Percentiles rank a stretch among this genome's conserved stretches.
Conservation (phyloP, 2,888 invertebrate genomes). For the Hydriomena furcata region DNA sequence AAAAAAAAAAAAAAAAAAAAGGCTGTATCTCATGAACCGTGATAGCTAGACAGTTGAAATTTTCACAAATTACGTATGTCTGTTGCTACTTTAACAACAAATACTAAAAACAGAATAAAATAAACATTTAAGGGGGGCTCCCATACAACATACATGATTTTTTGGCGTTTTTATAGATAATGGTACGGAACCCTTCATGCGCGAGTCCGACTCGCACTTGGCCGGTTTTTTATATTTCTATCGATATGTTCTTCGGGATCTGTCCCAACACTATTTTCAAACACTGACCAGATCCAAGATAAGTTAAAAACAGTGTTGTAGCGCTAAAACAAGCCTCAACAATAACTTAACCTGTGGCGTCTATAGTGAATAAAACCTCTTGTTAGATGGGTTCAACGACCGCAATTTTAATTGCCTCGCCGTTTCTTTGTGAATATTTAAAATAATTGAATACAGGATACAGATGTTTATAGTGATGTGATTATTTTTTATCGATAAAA, state of each 20-base stretch:
- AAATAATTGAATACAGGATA: slow-evolving; percentile 21
- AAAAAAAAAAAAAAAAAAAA: too few relatives aligned
- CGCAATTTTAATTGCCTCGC: slow-evolving; percentile 30
- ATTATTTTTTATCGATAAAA: slow-evolving; percentile 2
- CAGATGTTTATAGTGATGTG: slow-evolving; percentile 10
- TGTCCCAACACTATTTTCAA: slow-evolving; percentile 15
- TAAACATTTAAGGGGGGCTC: too few relatives aligned
- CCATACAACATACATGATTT: too few relatives aligned
- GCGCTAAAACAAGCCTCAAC: slow-evolving; percentile 10
- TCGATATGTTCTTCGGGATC: background rate
- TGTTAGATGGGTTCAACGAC: slow-evolving; percentile 27
- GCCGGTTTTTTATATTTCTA: background rate
- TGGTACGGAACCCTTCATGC: too few relatives aligned
- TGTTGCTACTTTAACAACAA: too few relatives aligned
- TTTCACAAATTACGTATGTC: too few relatives aligned
- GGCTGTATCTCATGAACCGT: too few relatives aligned
- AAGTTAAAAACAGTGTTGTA: slow-evolving; percentile 12
- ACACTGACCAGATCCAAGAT: slow-evolving; percentile 16
- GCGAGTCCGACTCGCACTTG: too few relatives aligned
- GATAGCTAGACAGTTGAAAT: too few relatives aligned
- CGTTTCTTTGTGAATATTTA: slow-evolving; percentile 21
- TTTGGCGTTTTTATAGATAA: too few relatives aligned
- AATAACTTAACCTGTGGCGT: slow-evolving; percentile 9
- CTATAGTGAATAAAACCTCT: slow-evolving; percentile 18
- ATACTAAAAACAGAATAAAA: too few relatives aligned